Evolutionary conservation across 2,888 invertebrate genomes (phyloP).

Genomic region (Dolomedes plantarius): DNA sequence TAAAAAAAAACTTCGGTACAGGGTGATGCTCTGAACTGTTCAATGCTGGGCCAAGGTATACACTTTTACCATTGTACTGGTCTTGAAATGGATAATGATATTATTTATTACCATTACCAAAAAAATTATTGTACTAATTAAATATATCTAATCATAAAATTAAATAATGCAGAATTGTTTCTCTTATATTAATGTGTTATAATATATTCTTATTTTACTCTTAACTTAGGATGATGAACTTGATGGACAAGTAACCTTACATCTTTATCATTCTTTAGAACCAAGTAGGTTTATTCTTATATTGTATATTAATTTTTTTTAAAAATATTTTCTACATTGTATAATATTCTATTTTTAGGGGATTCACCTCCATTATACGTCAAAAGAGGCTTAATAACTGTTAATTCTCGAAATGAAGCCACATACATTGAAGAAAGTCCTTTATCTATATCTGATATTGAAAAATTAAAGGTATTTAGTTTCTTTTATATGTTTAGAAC

Average conservation of each 20-base stretch:
- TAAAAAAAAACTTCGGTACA: no score
- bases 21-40: no score
- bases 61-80: no score
- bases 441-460: slow-evolving; percentile 28
- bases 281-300: slow-evolving; percentile 29
- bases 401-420: slow-evolving; percentile 53
- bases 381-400: slow-evolving; percentile 39
- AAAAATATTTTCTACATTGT: no score
- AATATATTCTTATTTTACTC: background rate
- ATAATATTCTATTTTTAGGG: slow-evolving; percentile 18
- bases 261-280: slow-evolving; percentile 60
- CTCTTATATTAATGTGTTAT: no score
- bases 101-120: no score
- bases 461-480: slow-evolving; percentile 43
- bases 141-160: background rate
- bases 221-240: slow-evolving; percentile 52
- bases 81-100: no score
- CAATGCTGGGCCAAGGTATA: no score
- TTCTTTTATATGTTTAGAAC: no score
- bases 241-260: slow-evolving; percentile 50
- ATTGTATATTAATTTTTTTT: no score
- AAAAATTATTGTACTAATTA: background rate
- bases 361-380: slow-evolving; percentile 35
- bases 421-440: slow-evolving; percentile 34
- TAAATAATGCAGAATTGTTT: no score